Evolutionary conservation across 2,888 invertebrate genomes (phyloP).

Genomic region (Euproctis similis): DNA sequence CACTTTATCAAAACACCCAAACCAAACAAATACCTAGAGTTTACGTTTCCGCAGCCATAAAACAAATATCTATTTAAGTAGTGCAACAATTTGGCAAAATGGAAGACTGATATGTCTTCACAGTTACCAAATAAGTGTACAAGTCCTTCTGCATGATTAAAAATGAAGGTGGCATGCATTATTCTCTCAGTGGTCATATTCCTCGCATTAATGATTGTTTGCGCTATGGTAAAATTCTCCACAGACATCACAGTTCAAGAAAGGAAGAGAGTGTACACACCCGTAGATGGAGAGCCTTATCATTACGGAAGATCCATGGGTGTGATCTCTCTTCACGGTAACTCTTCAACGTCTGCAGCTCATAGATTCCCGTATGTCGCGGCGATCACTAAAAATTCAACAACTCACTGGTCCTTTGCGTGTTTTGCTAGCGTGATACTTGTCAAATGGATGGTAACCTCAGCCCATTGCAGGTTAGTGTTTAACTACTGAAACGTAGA

Average conservation of each 20-base stretch:
- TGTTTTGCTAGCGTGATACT: slow-evolving; percentile 57
- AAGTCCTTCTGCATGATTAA: too few species aligned
- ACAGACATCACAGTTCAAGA: slow-evolving; percentile 54
- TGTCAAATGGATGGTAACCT: slow-evolving; percentile 51
- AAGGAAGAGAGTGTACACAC: slow-evolving; percentile 29
- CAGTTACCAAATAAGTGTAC: too few species aligned
- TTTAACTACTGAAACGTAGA: too few species aligned
- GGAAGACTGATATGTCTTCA: too few species aligned
- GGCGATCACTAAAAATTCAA: slow-evolving; percentile 45
- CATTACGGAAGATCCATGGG: slow-evolving; percentile 40
- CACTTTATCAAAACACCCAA: too few species aligned
- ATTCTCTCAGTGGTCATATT: slow-evolving; percentile 42
- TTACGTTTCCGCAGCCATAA: too few species aligned
- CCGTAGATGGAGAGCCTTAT: slow-evolving; percentile 25
- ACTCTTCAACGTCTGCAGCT: slow-evolving; percentile 21
- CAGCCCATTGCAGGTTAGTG: slow-evolving; percentile 48
- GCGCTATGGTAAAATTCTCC: slow-evolving; percentile 65
- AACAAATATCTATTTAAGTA: too few species aligned
- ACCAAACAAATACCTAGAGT: too few species aligned
- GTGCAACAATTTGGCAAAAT: too few species aligned
- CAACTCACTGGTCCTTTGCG: slow-evolving; percentile 42
- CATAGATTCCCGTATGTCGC: slow-evolving; percentile 52
- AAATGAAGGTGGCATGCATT: slow-evolving; percentile 54
- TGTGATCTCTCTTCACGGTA: slow-evolving; percentile 38
- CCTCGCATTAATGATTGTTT: slow-evolving; percentile 53